A percentile compares a stretch with the other conserved stretches of the same genome.
Conservation (phyloP, 2,113 vertebrate species). For the Phainopepla nitens region DNA sequence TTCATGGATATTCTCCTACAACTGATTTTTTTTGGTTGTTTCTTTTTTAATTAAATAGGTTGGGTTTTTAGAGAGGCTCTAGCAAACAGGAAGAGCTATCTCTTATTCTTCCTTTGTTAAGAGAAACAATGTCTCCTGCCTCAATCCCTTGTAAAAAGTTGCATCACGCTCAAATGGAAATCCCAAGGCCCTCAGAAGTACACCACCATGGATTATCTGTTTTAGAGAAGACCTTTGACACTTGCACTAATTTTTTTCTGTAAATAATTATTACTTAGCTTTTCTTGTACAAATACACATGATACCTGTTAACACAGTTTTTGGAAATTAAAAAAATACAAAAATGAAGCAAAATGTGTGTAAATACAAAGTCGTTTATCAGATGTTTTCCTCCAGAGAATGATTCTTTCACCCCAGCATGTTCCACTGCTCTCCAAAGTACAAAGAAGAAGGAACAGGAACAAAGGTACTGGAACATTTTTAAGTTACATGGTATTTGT, state of each 20-base stretch:
- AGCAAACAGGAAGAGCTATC: neutral
- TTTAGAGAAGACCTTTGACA: neutral
- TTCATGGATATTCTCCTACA: neutral
- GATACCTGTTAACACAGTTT: neutral
- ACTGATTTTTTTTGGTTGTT: fast-evolving
- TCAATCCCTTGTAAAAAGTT: neutral
- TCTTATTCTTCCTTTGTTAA: neutral
- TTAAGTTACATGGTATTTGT: neutral
- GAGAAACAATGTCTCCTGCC: neutral
- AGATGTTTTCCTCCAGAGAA: neutral
- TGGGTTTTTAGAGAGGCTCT: neutral
- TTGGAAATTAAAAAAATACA: neutral
- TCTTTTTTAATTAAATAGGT: neutral
- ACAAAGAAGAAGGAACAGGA: neutral
- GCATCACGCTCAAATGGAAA: neutral
- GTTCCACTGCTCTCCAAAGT: neutral
- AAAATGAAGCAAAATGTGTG: neutral
- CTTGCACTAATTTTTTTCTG: neutral
- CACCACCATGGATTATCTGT: neutral
- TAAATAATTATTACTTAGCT: neutral
- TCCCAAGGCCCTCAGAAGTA: neutral
- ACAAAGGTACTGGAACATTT: neutral
- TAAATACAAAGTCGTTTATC: neutral
- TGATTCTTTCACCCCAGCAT: neutral
- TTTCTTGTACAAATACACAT: neutral